Evolutionary conservation across 1,140 invertebrate species (phyloP), one percentile per base, ranked within the genome.

Genomic region (Eriocheir sinensis): DNA sequence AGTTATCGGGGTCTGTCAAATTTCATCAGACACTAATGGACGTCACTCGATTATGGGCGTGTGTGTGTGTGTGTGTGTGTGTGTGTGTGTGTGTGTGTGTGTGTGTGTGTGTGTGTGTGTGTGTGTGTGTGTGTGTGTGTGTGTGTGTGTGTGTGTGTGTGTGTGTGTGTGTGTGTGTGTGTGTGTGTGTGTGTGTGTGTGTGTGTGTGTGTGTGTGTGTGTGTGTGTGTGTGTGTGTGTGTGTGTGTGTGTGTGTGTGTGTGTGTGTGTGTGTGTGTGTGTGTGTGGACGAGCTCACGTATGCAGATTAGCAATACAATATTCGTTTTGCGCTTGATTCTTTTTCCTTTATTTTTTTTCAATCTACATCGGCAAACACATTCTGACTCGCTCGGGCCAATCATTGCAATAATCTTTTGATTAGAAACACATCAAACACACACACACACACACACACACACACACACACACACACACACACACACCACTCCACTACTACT

Each of bases 101-200:
- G 60, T 72, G 60, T 72, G 60, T 72, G 60, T 72, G 60, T 72
- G 60, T 72, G 60, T 72, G 60, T 72, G 60, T 72, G 60, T 72
- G 60, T 72, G 60, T 72, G 60, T 72, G 60, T 72, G 60, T 72
- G 60, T 72, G 60, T 72, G 60, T 72, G 60, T 72, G 60, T 72
- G 60, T 72, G 60, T 72, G 60, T 27, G 60, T 72, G 60, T 72
- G 60, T 72, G 60, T 72, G 60, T 60, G 53, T 60, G 53, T 21
- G 53, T 21, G 17, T 60, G 53, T 60, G 53, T 60, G 53, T 60
- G 4, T 60, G 53, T 60, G 53, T 60, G 53, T 9, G 53, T 60
- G 6, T 9, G n/a, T n/a, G n/a, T n/a, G n/a, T n/a, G n/a, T 8
- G 53, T 60, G 53, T 60, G 6, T 60, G 53, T 6, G 4, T 6